Base-by-base conservation (phyloP, 2,888 invertebrate genomes). In the Pycnomerus fuliginosus region DNA sequence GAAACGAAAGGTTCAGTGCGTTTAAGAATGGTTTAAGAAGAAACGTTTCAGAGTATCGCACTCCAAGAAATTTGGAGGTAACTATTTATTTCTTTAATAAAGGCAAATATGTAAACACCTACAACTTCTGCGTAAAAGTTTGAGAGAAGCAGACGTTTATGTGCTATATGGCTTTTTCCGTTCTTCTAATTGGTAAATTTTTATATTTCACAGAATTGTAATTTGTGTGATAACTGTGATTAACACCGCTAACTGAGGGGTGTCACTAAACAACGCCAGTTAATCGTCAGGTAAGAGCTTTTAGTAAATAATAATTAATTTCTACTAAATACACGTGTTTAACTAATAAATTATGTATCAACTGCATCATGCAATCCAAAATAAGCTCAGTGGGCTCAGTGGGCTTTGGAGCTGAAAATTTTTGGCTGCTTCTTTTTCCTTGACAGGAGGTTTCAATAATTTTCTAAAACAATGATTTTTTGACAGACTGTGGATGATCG, bases 31-130 rank as follows among this genome's bases (percentile, higher is more conserved):
- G 62, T n/a, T 44, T 66, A 30, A 62, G 56, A 55, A 52, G 65
- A 42, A 67, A 65, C 52, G 54, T 56, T 12, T 63, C 66, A 35
- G 67, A 66, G 50, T 70, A 69, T 52, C 60, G 55, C 28, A 71
- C 70, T 57, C 71, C 71, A 57, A 67, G 71, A 64, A 69, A 69
- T 44, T 64, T 70, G 66, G 71, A 72, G 70, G 72, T 72, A 70
- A 71, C 62, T 69, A 69, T 71, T 30, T 70, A 70, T 63, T 61
- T 70, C 55, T 71, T 70, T 65, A 70, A 71, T 61, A 66, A 62
- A 56, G 59, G 63, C 51, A 62, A 63, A 53, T 71, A 69, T 54
- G 64, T 71, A 38, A 70, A 67, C 50, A 70, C 71, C 35, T 70
- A 66, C 62, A 62, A 61, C 43, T 48, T 57, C 42, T 50, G 54